phyloP scores from a whole-genome alignment of 1,140 invertebrate genomes.

The Drosophila saltans region DNA sequence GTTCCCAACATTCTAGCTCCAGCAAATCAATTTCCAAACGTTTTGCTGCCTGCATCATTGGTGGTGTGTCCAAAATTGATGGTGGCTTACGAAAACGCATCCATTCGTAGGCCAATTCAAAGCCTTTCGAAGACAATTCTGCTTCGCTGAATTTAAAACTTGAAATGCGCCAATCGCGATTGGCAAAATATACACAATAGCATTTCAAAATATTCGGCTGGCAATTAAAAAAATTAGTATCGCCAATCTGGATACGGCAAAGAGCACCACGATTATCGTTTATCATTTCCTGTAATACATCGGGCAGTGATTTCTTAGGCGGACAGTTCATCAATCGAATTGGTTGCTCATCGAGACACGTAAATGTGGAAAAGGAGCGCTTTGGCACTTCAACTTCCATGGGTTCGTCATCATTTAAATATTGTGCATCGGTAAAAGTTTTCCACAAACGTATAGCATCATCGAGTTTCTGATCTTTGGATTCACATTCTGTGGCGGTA shows the following conservation, averaged over 20 bases:
- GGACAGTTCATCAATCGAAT: background rate
- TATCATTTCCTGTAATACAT: background rate
- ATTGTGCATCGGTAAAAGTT: background rate
- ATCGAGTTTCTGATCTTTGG: background rate
- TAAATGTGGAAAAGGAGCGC: background rate
- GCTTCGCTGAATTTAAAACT: background rate
- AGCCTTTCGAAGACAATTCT: constrained; percentile 18
- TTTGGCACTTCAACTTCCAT: background rate
- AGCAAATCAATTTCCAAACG: constrained; percentile 19
- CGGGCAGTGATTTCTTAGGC: background rate
- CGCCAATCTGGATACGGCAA: background rate
- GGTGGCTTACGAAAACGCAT: constrained; percentile 16
- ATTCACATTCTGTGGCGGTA: background rate
- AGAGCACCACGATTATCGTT: background rate
- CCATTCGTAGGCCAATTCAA: constrained; percentile 35
- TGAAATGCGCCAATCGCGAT: background rate
- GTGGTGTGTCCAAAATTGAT: rapidly evolving
- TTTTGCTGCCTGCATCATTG: constrained; percentile 22
- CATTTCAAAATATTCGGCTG: constrained; percentile 12
- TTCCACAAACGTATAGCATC: background rate
- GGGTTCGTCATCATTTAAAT: too few species aligned
- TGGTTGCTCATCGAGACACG: too few species aligned
- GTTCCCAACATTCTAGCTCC: background rate
- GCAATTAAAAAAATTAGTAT: background rate
- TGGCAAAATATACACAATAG: constrained; percentile 23